Conservation (phyloP, 2,888 invertebrate species). For the Andricus curvator region DNA sequence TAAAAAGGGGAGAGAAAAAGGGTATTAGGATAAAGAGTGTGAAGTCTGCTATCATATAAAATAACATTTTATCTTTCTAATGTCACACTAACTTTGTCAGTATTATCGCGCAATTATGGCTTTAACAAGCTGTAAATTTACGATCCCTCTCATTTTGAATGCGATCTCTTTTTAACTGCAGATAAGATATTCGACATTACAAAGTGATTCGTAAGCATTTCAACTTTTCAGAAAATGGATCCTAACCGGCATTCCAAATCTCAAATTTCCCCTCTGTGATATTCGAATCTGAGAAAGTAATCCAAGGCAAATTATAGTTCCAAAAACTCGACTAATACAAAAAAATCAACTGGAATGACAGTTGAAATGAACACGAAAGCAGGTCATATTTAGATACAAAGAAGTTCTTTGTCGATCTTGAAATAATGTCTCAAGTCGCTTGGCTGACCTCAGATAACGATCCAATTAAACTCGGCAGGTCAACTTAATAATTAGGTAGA, state of each 20-base stretch:
- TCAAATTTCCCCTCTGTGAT: not conserved
- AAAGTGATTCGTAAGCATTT: slow-evolving; percentile 19
- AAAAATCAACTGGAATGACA: not conserved
- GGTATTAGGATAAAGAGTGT: too few relatives aligned
- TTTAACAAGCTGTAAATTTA: slow-evolving; percentile 16
- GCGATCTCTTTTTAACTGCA: not conserved
- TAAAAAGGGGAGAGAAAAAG: too few relatives aligned
- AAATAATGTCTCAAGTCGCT: slow-evolving; percentile 56
- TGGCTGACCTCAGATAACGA: slow-evolving; percentile 67
- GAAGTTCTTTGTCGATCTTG: slow-evolving; percentile 59
- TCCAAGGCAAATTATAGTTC: not conserved
- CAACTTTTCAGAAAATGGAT: slow-evolving; percentile 7
- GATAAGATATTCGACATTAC: not conserved
- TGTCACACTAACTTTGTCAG: slow-evolving; percentile 12
- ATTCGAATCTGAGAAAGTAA: not conserved
- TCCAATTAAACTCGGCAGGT: slow-evolving; percentile 67
- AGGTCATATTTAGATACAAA: slow-evolving; percentile 51
- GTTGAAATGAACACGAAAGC: slow-evolving; percentile 30
- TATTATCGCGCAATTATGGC: slow-evolving; percentile 24
- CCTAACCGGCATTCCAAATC: slow-evolving; percentile 8
- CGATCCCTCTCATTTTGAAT: not conserved
- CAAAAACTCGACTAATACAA: not conserved
- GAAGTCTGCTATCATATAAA: not conserved
- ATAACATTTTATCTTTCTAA: not conserved
- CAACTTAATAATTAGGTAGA: slow-evolving; percentile 66